phyloP scores from a whole-genome alignment of 92 coral and sea anemone species.

The Zoanthus sansibaricus region DNA sequence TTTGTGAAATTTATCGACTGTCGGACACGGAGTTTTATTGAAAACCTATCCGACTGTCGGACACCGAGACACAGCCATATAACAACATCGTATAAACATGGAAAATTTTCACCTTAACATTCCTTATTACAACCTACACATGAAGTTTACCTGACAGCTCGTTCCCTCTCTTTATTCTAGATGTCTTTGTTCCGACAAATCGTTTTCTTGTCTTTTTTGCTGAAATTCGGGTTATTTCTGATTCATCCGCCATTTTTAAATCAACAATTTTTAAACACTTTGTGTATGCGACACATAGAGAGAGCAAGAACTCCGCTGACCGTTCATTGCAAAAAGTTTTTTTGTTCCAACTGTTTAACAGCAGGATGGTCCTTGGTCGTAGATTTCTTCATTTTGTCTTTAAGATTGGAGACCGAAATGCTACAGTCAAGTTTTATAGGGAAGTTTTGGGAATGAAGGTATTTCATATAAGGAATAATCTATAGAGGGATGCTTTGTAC shows the following conservation, averaged over 20 bases:
- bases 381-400: constrained; percentile 96
- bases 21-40: too few species aligned
- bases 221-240: constrained; percentile 52
- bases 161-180: constrained; percentile 53
- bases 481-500: too few species aligned
- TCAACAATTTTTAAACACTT: background rate
- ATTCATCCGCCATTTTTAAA: constrained; percentile 71
- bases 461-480: background rate
- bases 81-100: too few species aligned
- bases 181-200: constrained; percentile 82
- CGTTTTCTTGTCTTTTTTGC: constrained; percentile 82
- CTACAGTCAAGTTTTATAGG: constrained; percentile 88
- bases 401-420: constrained; percentile 87
- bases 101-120: too few species aligned
- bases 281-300: constrained; percentile 9
- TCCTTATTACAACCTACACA: background rate
- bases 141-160: constrained; percentile 59
- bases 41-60: too few species aligned
- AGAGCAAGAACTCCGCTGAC: constrained; percentile 21
- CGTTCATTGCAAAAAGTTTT: background rate
- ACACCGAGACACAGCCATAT: too few species aligned
- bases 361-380: constrained; percentile 32
- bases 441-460: constrained; percentile 99
- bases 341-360: background rate
- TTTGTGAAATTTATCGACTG: too few species aligned